Evolutionary conservation across 2,113 vertebrate species (phyloP).

Genomic region (Spea bombifrons): DNA sequence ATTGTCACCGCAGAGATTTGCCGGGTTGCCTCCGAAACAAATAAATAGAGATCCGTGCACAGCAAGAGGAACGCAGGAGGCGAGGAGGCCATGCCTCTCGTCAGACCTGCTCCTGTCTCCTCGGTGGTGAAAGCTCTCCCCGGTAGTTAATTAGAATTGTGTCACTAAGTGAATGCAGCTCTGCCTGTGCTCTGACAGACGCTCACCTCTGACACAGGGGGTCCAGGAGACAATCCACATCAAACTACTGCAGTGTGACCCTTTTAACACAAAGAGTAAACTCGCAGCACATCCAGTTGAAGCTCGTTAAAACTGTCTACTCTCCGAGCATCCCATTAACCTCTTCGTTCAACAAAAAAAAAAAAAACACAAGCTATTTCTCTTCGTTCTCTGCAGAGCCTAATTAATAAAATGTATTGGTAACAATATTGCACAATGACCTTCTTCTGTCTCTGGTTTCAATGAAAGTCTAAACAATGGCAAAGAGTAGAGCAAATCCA

Average conservation of each 20-base stretch:
- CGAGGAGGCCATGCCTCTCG: conserved; percentile 51
- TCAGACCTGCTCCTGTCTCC: conserved; percentile 54
- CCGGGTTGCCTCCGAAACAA: accelerated
- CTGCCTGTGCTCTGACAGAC: conserved; percentile 92
- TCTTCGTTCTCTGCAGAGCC: conserved; percentile 66
- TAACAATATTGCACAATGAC: conserved; percentile 64
- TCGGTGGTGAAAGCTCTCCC: conserved; percentile 72
- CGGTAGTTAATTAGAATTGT: conserved; percentile 98
- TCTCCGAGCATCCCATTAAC: conserved; percentile 81
- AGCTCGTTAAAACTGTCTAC: conserved; percentile 85
- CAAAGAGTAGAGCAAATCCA: conserved; percentile 19
- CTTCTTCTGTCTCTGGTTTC: conserved; percentile 59
- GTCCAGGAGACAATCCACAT: conserved; percentile 77
- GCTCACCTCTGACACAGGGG: conserved; percentile 70
- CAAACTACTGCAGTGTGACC: conserved; percentile 87
- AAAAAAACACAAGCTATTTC: conserved; percentile 68
- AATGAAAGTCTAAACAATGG: conserved; percentile 55
- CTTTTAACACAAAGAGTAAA: conserved; percentile 91
- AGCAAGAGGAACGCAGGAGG: conserved; percentile 5
- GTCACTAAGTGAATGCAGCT: conserved; percentile 90
- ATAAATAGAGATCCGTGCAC: neutral
- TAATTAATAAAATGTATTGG: conserved; percentile 76
- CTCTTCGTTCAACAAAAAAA: conserved; percentile 60
- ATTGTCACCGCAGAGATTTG: conserved; percentile 17
- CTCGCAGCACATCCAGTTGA: conserved; percentile 74